Evolutionary conservation across 2,113 vertebrate species (phyloP), one percentile per base, ranked within the genome.

Genomic region (Clarias gariepinus): DNA sequence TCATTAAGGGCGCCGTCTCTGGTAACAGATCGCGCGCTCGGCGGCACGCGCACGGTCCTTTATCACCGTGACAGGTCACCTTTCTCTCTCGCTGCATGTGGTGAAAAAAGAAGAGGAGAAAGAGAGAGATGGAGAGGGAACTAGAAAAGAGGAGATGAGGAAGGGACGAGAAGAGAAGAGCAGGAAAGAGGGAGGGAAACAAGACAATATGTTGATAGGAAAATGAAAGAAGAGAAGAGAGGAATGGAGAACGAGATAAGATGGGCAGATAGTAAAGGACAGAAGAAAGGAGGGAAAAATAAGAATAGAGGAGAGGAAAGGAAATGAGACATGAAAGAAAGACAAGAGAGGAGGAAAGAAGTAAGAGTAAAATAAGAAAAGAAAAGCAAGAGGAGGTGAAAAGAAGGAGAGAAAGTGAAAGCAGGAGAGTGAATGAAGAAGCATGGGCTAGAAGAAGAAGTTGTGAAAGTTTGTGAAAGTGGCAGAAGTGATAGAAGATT

Each of bases 31-130:
- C 84, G 55, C 64, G 25, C 79, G 82, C 85, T 79, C 87, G 25
- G 80, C 80, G 47, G 73, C 84, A 82, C 84, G 60, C 55, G 11
- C 21, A 21, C 55, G 60, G 36, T 89, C 84, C 87, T 90, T 89
- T 64, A 90, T 90, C 90, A 90, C 74, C 41, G 18, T 90, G 90
- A 89, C 88, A 89, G 88, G 85, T 89, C 87, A 89, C 87, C 61
- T 83, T 30, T 83, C 81, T 79, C 85, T 82, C 71, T 76, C 83
- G 33, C 85, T 69, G 88, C 81, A 78, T 84, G 85, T 23, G 81
- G 58, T 68, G 79, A 13, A 23, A 81, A 60, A 19, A 80, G 28
- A 30, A 80, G 30, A 80, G 30, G 9, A 81, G 57, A 71, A 18
- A 18, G 33, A 12, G 1, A 7, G 66, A 69, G 66, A 69, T 3